Evolutionary conservation across 2,797 vertebrate species (phyloP).

Genomic region (Poecilia wingei): DNA sequence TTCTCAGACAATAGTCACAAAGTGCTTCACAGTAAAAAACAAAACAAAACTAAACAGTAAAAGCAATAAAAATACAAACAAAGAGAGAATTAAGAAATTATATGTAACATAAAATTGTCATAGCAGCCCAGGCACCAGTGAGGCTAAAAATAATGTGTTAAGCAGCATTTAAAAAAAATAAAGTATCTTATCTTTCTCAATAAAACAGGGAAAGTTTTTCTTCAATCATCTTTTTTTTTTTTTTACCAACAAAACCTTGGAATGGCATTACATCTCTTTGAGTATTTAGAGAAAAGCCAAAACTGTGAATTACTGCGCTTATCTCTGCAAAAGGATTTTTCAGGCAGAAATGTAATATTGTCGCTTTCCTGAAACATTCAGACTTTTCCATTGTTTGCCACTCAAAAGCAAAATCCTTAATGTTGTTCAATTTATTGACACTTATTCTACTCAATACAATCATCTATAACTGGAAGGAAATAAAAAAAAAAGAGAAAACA

Average conservation of each 20-base stretch:
- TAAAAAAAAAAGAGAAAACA: not conserved
- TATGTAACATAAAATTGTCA: too few species aligned
- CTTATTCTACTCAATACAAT: conserved; percentile 11
- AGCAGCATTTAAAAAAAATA: too few species aligned
- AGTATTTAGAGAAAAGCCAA: not conserved
- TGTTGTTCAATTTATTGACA: conserved; percentile 12
- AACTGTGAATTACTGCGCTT: not conserved
- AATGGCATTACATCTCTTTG: not conserved
- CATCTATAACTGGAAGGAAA: not conserved
- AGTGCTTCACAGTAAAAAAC: too few species aligned
- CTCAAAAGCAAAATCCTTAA: conserved; percentile 11
- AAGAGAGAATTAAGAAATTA: too few species aligned
- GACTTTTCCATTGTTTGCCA: conserved; percentile 6
- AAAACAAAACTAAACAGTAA: too few species aligned
- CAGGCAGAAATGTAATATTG: conserved; percentile 25
- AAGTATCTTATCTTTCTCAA: not conserved
- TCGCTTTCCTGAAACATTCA: conserved; percentile 6
- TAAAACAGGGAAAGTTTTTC: not conserved
- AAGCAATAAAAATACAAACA: too few species aligned
- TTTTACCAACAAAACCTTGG: not conserved
- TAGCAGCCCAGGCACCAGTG: too few species aligned
- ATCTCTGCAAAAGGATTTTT: conserved; percentile 1
- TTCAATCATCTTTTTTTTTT: not conserved
- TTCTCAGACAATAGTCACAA: too few species aligned
- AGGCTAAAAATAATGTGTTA: too few species aligned